Evolutionary conservation across 2,113 vertebrate genomes (phyloP).

Genomic region (Datnioides undecimradiatus): DNA sequence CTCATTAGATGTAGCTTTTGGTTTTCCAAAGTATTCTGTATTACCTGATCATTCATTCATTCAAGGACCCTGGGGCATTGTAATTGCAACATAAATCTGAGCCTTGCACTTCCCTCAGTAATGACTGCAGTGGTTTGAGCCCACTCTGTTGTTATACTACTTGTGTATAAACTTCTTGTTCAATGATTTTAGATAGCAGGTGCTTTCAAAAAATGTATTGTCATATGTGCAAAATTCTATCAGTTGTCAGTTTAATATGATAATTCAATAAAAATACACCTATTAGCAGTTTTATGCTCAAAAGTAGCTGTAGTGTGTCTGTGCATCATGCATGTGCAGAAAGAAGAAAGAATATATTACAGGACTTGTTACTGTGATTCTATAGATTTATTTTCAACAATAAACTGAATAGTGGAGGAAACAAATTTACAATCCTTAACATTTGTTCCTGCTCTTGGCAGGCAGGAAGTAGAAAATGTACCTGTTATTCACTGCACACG

Average conservation of each 20-base stretch:
- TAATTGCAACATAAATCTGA: background rate
- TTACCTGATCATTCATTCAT: background rate
- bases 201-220: background rate
- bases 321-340: background rate
- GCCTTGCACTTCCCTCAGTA: background rate
- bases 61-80: background rate
- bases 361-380: background rate
- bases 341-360: too few relatives aligned
- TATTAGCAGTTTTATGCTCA: too few relatives aligned
- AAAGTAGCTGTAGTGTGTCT: background rate
- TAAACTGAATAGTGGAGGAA: background rate
- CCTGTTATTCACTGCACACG: background rate
- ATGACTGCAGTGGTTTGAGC: conserved; percentile 6
- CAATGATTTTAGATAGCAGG: background rate
- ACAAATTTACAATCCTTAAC: background rate
- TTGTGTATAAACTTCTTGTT: too few relatives aligned
- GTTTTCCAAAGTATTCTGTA: background rate
- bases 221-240: background rate
- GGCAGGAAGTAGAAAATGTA: background rate
- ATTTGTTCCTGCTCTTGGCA: background rate
- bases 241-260: background rate
- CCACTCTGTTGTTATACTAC: background rate
- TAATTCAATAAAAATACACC: background rate
- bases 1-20: background rate
- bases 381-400: background rate